A percentile compares a stretch with the other conserved stretches of the same genome.
phyloP scores from a whole-genome alignment of 2,113 vertebrate species.

The Pheucticus melanocephalus region DNA sequence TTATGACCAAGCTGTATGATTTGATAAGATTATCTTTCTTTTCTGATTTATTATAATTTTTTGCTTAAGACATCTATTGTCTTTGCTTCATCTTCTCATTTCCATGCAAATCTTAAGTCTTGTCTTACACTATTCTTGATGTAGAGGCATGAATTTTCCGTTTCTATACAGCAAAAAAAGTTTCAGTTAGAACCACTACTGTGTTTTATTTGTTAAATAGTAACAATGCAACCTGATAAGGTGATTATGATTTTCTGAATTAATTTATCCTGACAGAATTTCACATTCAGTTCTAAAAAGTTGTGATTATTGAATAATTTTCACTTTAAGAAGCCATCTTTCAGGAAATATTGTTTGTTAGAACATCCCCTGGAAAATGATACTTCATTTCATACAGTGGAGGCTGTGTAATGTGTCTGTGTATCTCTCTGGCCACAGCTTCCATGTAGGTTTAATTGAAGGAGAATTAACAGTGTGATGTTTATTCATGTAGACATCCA shows the following conservation, averaged over 20 bases:
- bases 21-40: neutral
- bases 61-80: neutral
- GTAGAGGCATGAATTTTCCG: neutral
- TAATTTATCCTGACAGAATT: neutral
- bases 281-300: neutral
- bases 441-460: neutral
- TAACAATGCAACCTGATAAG: neutral
- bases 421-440: neutral
- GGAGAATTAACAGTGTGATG: neutral
- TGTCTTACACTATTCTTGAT: neutral
- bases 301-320: neutral
- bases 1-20: neutral
- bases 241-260: neutral
- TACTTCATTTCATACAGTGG: neutral
- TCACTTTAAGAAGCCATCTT: neutral
- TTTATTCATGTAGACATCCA: neutral
- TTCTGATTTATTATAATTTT: neutral
- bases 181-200: neutral
- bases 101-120: neutral
- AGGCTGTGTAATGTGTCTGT: neutral
- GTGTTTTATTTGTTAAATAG: neutral
- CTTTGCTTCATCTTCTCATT: neutral
- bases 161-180: neutral
- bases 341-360: neutral
- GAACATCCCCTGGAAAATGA: neutral